Base-by-base conservation (phyloP, 2,113 vertebrate species). In the Delphinapterus leucas region DNA sequence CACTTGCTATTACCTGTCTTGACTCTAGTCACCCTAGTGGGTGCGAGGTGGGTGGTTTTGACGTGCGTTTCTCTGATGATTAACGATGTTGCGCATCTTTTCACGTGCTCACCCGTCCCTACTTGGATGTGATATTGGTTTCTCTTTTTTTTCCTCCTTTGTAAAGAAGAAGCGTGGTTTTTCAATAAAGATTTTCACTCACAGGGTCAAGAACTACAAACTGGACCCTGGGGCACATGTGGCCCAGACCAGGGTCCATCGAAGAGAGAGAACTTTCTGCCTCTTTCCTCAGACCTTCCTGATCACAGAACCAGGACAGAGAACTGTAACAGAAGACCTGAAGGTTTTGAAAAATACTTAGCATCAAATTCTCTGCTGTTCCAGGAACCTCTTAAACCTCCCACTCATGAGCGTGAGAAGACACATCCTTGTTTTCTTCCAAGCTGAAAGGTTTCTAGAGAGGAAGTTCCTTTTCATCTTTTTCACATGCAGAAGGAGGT, bases 381-480 rank as follows among this genome's bases (percentile, higher is more conserved):
- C 9, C 11, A 1, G 17, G 23, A 44, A 6, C 6, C 25, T 21
- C 65, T 47, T 23, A 13, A 60, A 14, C 36, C 23, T 26, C 8
- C 65, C 20, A 1, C 0, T 10, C 67, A 67, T 63, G 26, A 26
- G 17, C 12, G 6, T 0, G 0, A 17, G 58, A 28, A 47, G 88
- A 36, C 28, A 1, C 11, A 2, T 31, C 17, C 6, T n/a, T 10
- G 2, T 1, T 20, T 6, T 33, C 63, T 41, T 25, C 76, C 23
- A 26, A 0, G 21, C 88, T 67, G 31, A 85, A 88, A 97, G 95
- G 92, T 93, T 94, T 95, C 95, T 84, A 95, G 96, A 88, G 21
- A 49, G 61, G 41, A 21, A 47, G 79, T 36, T 85, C 73, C 93
- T 96, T 97, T 88, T 89, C 25, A 65, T 98, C 97, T 97, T 38